These are phyloP conservation scores for Stichopus horrens DNA, from an alignment of 53 echinoderm and acorn worm species.

Conservation along the genomic window DNA sequence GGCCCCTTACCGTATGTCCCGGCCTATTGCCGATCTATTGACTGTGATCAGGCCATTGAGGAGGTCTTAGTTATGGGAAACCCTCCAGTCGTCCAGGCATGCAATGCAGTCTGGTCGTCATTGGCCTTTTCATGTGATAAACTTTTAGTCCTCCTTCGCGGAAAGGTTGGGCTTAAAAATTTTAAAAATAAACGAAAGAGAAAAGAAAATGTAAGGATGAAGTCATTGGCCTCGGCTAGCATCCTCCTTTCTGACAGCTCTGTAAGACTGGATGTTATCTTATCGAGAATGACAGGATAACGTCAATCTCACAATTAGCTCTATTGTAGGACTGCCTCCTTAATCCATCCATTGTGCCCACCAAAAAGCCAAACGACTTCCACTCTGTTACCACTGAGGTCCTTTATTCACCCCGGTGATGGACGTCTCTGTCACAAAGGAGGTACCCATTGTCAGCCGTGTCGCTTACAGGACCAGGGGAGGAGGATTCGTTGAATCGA, in stretches of 20 bases:
- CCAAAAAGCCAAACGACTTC: not conserved
- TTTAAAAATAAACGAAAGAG: no score
- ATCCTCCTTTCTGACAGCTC: not conserved
- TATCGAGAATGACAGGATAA: not conserved
- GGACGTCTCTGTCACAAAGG: conserved; percentile 2
- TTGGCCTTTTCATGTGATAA: not conserved
- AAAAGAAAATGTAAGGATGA: no score
- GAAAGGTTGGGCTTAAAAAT: not conserved
- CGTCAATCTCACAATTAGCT: conserved; percentile 29
- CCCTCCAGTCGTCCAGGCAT: no score
- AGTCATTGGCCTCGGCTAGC: conserved; percentile 26
- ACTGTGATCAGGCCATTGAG: no score
- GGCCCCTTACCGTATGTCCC: no score
- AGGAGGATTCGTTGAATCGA: conserved; percentile 1
- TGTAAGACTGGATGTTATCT: no score
- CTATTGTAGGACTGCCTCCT: conserved; percentile 5
- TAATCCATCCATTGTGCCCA: conserved; percentile 1
- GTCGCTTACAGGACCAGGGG: not conserved
- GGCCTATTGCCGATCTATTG: no score
- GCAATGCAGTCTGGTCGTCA: no score
- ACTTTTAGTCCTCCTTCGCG: not conserved
- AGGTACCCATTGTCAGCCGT: not conserved
- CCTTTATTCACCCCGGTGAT: not conserved
- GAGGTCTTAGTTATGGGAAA: no score
- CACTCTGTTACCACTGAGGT: not conserved